These are phyloP conservation scores for Epinotia nisella DNA, from an alignment of 2,888 invertebrate genomes.

Conservation along the genomic window DNA sequence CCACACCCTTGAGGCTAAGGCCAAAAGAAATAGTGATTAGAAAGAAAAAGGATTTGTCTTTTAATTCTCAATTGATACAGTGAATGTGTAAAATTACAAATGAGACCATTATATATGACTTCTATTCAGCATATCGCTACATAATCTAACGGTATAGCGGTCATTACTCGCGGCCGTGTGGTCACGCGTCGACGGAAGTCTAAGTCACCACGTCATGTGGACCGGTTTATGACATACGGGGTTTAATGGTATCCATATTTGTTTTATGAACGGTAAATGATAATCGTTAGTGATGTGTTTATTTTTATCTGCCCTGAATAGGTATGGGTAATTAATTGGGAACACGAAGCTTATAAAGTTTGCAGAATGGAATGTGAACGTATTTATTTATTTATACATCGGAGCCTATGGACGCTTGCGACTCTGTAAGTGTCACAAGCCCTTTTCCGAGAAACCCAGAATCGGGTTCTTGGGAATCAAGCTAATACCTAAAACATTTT, in stretches of 20 bases:
- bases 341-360: not conserved
- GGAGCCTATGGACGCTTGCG: too few relatives aligned
- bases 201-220: slow-evolving; percentile 16
- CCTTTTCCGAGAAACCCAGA: too few relatives aligned
- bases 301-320: not conserved
- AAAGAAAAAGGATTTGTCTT: too few relatives aligned
- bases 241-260: slow-evolving; percentile 20
- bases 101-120: not conserved
- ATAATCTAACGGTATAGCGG: slow-evolving; percentile 11
- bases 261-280: slow-evolving; percentile 14
- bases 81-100: not conserved
- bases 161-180: slow-evolving; percentile 20
- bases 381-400: too few relatives aligned
- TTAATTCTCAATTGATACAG: too few relatives aligned
- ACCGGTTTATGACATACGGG: slow-evolving; percentile 20
- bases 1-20: too few relatives aligned
- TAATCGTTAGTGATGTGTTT: not conserved
- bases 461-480: too few relatives aligned
- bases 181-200: slow-evolving; percentile 20
- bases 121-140: slow-evolving; percentile 4
- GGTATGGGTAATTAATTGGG: not conserved
- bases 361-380: too few relatives aligned
- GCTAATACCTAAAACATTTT: too few relatives aligned
- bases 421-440: too few relatives aligned
- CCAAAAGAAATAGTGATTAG: too few relatives aligned